phyloP scores from a whole-genome alignment of 2,113 vertebrate genomes.

The Sapajus apella region DNA sequence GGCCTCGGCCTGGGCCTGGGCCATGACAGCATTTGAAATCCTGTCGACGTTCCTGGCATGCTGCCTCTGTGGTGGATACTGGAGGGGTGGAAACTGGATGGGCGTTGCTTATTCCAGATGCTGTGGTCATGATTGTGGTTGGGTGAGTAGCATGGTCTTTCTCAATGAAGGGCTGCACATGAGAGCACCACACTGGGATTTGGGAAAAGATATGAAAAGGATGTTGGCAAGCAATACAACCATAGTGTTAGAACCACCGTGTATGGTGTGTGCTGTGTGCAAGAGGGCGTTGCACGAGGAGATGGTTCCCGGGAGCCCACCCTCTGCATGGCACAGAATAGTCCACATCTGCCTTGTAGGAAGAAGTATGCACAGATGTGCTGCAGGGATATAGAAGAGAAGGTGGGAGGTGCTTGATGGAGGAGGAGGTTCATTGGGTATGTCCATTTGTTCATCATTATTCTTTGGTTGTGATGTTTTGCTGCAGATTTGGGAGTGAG shows the following conservation, averaged over 20 bases:
- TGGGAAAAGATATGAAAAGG: background rate
- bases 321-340: fast-evolving
- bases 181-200: too few species aligned
- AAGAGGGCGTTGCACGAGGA: fast-evolving
- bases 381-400: background rate
- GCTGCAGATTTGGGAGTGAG: background rate
- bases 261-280: background rate
- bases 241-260: fast-evolving
- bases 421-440: fast-evolving
- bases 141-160: background rate
- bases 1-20: too few species aligned
- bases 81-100: background rate
- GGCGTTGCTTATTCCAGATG: background rate
- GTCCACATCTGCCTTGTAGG: background rate
- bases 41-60: fast-evolving
- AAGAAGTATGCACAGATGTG: background rate
- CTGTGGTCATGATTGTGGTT: too few species aligned
- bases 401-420: background rate
- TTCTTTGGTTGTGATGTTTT: background rate
- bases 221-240: background rate
- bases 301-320: too few species aligned
- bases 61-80: background rate
- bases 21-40: fast-evolving
- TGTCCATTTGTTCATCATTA: too few species aligned
- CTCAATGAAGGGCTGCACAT: background rate